These are phyloP conservation scores for Spodoptera exigua DNA, from an alignment of 2,888 invertebrate species.

Conservation along the genomic window DNA sequence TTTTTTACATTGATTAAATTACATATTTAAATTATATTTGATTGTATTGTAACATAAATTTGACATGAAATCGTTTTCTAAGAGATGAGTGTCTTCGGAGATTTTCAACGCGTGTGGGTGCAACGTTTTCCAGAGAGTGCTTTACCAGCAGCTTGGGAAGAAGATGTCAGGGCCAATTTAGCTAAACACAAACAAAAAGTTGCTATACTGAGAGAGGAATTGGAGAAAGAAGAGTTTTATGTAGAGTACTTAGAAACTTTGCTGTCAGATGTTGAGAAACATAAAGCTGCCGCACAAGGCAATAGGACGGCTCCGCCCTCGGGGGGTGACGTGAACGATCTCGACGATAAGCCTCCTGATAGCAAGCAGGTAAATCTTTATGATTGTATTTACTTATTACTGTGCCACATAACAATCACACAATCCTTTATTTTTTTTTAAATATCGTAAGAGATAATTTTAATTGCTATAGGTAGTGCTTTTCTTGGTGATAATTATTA, in stretches of 20 bases:
- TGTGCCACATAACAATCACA: background rate
- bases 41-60: conserved; percentile 81
- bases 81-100: conserved; percentile 96
- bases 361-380: conserved; percentile 80
- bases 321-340: conserved; percentile 80
- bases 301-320: conserved; percentile 87
- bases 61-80: conserved; percentile 88
- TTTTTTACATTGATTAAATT: conserved; percentile 67
- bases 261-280: conserved; percentile 95
- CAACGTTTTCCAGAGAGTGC: conserved; percentile 97
- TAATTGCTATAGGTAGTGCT: too few relatives aligned
- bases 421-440: background rate
- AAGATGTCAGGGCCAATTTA: conserved; percentile 96
- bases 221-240: conserved; percentile 97
- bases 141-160: conserved; percentile 97
- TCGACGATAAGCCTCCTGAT: conserved; percentile 84
- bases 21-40: conserved; percentile 56
- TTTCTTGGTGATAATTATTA: too few relatives aligned
- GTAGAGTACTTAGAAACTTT: conserved; percentile 96
- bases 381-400: conserved; percentile 6
- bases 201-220: conserved; percentile 93
- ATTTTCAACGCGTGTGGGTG: conserved; percentile 97
- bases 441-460: background rate
- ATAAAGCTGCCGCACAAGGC: conserved; percentile 90
- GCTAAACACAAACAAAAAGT: conserved; percentile 97